Percentiles rank a stretch among this genome's conserved stretches.
These are phyloP conservation scores for Sycophaga agraensis DNA, from an alignment of 1,140 invertebrate species.

Conservation along the genomic window DNA sequence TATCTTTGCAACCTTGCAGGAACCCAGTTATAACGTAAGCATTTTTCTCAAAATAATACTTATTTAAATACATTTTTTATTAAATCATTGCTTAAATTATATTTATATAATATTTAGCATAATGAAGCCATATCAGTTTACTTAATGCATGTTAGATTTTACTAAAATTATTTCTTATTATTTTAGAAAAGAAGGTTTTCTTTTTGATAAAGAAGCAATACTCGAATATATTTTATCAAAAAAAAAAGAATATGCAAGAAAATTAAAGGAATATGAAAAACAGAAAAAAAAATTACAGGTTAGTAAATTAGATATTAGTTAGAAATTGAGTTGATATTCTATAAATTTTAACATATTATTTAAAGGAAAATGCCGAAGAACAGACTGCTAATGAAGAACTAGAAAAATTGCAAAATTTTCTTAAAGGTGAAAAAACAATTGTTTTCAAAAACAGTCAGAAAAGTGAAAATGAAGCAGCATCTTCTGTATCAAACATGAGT, in stretches of 20 bases:
- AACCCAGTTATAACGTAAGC: conserved; percentile 83
- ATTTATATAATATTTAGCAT: neutral
- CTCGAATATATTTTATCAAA: conserved; percentile 94
- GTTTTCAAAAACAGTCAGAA: conserved; percentile 43
- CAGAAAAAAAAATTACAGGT: conserved; percentile 76
- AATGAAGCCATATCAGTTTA: neutral
- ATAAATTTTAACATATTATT: neutral
- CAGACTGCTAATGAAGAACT: conserved; percentile 70
- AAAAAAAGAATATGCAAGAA: conserved; percentile 87
- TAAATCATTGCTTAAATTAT: no score
- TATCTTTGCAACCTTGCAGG: conserved; percentile 93
- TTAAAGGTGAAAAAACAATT: conserved; percentile 76
- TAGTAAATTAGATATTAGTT: conserved; percentile 4
- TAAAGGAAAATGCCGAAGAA: conserved; percentile 62
- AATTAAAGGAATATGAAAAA: conserved; percentile 92
- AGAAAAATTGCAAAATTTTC: conserved; percentile 73
- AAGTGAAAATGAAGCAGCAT: conserved; percentile 28
- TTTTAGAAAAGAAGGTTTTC: conserved; percentile 84
- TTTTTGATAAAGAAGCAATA: conserved; percentile 98
- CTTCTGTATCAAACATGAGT: conserved; percentile 77
- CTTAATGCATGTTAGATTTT: neutral
- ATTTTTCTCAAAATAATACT: no score
- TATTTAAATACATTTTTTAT: neutral
- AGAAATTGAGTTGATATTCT: neutral
- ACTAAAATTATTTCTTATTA: neutral